Conservation (phyloP, 2,113 vertebrate species). For the Piprites chloris region DNA sequence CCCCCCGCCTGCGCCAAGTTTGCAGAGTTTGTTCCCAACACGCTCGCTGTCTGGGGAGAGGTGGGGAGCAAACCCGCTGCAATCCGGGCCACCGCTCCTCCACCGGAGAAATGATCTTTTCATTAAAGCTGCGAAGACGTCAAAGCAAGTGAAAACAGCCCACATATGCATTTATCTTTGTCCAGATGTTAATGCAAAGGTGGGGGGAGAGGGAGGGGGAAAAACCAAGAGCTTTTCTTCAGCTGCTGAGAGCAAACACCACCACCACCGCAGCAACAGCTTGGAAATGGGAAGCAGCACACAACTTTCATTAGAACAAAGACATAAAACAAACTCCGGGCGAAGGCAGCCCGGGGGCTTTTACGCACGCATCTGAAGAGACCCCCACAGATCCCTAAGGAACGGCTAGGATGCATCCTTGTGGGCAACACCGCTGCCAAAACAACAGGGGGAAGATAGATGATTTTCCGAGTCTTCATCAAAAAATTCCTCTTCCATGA, state of each 20-base stretch:
- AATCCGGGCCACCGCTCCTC: neutral
- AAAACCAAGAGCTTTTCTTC: neutral
- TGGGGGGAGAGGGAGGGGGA: neutral
- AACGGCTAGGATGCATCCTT: neutral
- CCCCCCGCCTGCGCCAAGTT: conserved; percentile 52
- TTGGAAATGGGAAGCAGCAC: neutral
- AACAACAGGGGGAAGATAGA: neutral
- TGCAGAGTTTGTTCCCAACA: conserved; percentile 22
- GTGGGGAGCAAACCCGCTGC: neutral
- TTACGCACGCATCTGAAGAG: neutral
- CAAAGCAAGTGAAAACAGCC: neutral
- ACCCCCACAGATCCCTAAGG: neutral
- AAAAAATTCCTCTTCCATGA: conserved; percentile 44
- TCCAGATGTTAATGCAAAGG: conserved; percentile 25
- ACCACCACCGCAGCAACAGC: neutral
- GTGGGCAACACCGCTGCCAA: neutral
- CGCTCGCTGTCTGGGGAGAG: neutral
- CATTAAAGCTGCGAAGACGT: neutral
- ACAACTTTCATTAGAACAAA: conserved; percentile 30
- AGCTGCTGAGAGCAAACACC: neutral
- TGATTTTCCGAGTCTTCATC: neutral
- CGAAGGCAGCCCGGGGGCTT: neutral
- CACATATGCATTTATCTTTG: neutral
- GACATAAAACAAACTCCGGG: neutral
- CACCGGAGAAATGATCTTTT: neutral